Conservation (phyloP, 2,888 invertebrate species). For the Aphidius colemani region DNA sequence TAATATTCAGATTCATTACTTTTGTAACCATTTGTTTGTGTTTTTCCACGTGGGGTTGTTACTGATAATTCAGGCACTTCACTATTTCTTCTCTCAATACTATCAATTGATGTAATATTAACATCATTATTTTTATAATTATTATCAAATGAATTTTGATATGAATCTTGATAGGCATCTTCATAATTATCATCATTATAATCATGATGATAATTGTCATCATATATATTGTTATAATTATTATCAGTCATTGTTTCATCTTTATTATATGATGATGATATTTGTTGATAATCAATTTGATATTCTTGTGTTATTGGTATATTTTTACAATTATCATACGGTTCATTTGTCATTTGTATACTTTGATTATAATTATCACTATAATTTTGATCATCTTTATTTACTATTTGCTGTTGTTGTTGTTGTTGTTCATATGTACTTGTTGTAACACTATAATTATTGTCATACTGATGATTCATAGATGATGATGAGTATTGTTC, state of each 20-base stretch:
- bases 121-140: slow-evolving; percentile 42
- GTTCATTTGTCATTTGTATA: slow-evolving; percentile 28
- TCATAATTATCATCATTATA: slow-evolving; percentile 47
- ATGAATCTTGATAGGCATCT: slow-evolving; percentile 46
- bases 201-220: slow-evolving; percentile 19
- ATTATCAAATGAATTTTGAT: slow-evolving; percentile 49
- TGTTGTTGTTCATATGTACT: slow-evolving; percentile 30
- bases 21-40: slow-evolving; percentile 51
- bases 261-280: slow-evolving; percentile 49
- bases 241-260: slow-evolving; percentile 32
- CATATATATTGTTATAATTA: slow-evolving; percentile 21
- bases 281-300: slow-evolving; percentile 42
- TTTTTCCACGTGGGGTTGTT: slow-evolving; percentile 52
- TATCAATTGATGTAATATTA: slow-evolving; percentile 16
- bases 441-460: slow-evolving; percentile 39
- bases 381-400: slow-evolving; percentile 12
- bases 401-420: slow-evolving; percentile 30
- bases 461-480: slow-evolving; percentile 41
- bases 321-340: slow-evolving; percentile 9
- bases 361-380: slow-evolving; percentile 22
- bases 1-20: slow-evolving; percentile 49
- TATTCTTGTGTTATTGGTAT: slow-evolving; percentile 32
- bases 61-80: slow-evolving; percentile 54
- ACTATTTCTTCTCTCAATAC: slow-evolving; percentile 43
- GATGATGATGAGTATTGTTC: slow-evolving; percentile 3